phyloP scores from a whole-genome alignment of 2,797 vertebrate genomes.

The Triplophysa yarkandensis region DNA sequence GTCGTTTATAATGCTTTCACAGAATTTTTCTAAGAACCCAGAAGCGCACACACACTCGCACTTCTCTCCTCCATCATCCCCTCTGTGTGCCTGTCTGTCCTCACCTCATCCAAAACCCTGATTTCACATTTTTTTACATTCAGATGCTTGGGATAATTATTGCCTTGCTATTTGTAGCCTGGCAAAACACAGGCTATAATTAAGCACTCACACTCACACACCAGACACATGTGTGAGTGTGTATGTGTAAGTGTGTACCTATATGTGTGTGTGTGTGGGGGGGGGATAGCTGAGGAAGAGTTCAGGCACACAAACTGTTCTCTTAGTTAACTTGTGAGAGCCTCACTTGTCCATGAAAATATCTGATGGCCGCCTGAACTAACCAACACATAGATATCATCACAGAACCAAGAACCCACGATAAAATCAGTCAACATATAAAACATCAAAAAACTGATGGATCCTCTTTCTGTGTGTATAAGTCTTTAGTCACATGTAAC shows the following conservation, averaged over 20 bases:
- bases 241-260: not conserved
- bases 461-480: not conserved
- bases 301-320: slow-evolving; percentile 49
- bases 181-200: slow-evolving; percentile 65
- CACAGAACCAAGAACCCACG: no score
- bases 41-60: not conserved
- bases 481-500: not conserved
- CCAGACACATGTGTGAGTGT: not conserved
- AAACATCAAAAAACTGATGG: no score
- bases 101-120: slow-evolving; percentile 58
- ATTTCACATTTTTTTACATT: slow-evolving; percentile 65
- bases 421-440: no score
- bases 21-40: no score
- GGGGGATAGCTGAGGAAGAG: slow-evolving; percentile 22
- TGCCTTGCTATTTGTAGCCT: slow-evolving; percentile 64
- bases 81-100: slow-evolving; percentile 4
- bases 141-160: slow-evolving; percentile 65
- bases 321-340: slow-evolving; percentile 7
- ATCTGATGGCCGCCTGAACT: not conserved
- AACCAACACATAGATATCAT: slow-evolving; percentile 12
- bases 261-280: not conserved
- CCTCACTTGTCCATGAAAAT: not conserved
- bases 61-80: not conserved
- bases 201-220: slow-evolving; percentile 54
- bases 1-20: not conserved